Percentiles rank a stretch among this genome's conserved stretches.
phyloP scores from a whole-genome alignment of 2,113 vertebrate species.

The Rhinolophus sinicus region DNA sequence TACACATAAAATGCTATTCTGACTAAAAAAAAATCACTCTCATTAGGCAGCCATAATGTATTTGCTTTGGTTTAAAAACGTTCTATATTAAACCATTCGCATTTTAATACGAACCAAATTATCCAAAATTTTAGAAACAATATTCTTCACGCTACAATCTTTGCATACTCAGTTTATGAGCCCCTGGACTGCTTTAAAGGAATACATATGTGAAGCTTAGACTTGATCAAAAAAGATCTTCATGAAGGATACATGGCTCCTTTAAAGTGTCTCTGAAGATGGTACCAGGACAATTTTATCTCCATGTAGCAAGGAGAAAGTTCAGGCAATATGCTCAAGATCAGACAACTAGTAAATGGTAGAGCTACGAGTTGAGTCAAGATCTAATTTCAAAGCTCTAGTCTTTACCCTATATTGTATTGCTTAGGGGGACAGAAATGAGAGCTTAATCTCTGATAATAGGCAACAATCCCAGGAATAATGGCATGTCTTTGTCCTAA shows the following conservation, averaged over 20 bases:
- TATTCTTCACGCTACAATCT: neutral
- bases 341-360: neutral
- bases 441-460: neutral
- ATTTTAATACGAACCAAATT: slow-evolving; percentile 9
- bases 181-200: neutral
- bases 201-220: neutral
- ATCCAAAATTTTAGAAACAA: neutral
- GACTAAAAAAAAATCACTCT: neutral
- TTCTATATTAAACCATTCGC: neutral
- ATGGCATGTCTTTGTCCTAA: neutral
- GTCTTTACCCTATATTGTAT: neutral
- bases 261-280: neutral
- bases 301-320: neutral
- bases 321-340: neutral
- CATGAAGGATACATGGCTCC: neutral
- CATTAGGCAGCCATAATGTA: neutral
- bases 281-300: neutral
- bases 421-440: neutral
- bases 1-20: neutral
- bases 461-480: neutral
- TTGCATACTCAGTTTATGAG: neutral
- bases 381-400: neutral
- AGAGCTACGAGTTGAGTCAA: neutral
- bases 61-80: slow-evolving; percentile 27
- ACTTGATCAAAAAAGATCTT: neutral